A percentile compares a stretch with the other conserved stretches of the same genome.
Conservation (phyloP, 2,888 invertebrate genomes). For the Caenorhabditis sp. region DNA sequence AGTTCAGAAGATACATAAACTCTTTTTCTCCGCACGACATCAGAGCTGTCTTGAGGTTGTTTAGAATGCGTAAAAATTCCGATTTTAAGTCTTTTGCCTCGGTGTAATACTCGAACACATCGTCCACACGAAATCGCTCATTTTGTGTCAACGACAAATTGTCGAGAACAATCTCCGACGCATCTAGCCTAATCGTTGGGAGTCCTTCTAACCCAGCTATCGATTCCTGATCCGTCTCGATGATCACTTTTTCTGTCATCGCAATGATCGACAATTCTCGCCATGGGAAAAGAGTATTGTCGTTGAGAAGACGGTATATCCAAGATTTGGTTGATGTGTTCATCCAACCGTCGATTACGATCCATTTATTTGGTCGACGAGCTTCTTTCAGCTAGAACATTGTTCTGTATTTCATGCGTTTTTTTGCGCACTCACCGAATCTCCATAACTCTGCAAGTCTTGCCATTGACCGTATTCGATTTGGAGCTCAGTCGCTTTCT, state of each 20-base stretch:
- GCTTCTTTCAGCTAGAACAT: conserved; percentile 12
- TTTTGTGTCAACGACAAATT: neutral
- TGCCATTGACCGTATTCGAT: conserved; percentile 27
- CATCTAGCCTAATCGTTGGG: conserved; percentile 13
- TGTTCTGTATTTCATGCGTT: neutral
- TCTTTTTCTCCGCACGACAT: conserved; percentile 8
- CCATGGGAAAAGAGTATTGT: conserved; percentile 26
- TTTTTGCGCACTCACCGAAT: conserved; percentile 17
- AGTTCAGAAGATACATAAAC: conserved; percentile 12
- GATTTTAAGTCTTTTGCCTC: conserved; percentile 16
- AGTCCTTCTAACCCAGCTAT: neutral
- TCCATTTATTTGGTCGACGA: conserved; percentile 27
- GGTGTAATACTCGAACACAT: conserved; percentile 11
- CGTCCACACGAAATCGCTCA: conserved; percentile 3
- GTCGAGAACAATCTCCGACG: no score
- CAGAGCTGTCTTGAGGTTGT: neutral
- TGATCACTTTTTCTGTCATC: conserved; percentile 15
- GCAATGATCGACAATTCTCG: conserved; percentile 20
- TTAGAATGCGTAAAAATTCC: conserved; percentile 1
- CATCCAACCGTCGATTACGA: conserved; percentile 28
- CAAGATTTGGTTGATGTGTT: conserved; percentile 13
- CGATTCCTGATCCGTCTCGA: conserved; percentile 20
- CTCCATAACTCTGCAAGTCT: conserved; percentile 21
- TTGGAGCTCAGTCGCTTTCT: conserved; percentile 17
- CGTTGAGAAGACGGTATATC: conserved; percentile 12